A percentile compares a stretch with the other conserved stretches of the same genome.
phyloP scores from a whole-genome alignment of 1,140 invertebrate genomes.

The Drosophila biarmipes region DNA sequence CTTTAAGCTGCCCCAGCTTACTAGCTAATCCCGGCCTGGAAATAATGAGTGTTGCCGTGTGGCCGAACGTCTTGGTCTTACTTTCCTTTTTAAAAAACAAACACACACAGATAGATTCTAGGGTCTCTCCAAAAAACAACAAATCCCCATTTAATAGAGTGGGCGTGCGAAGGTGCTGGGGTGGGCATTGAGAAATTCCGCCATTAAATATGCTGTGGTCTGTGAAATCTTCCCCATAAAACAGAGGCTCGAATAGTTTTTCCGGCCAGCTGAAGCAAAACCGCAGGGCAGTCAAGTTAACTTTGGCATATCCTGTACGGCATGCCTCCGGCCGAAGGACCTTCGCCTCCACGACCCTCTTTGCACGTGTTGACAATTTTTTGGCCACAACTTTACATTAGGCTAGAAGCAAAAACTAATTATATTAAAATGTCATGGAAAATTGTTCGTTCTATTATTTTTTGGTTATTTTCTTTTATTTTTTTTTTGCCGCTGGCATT shows the following conservation, averaged over 20 bases:
- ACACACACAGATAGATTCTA: constrained; percentile 45
- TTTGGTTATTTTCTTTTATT: neutral
- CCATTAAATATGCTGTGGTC: constrained; percentile 74
- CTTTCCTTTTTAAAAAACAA: constrained; percentile 55
- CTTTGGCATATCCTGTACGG: constrained; percentile 36
- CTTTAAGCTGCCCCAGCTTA: constrained; percentile 77
- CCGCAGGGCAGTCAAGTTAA: constrained; percentile 57
- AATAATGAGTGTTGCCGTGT: constrained; percentile 77
- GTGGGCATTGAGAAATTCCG: constrained; percentile 56
- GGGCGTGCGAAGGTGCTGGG: constrained; percentile 32
- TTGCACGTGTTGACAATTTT: constrained; percentile 73
- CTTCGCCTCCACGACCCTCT: constrained; percentile 9
- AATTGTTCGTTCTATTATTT: constrained; percentile 48
- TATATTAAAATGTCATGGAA: constrained; percentile 82
- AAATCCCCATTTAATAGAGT: constrained; percentile 80
- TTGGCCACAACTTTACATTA: constrained; percentile 81
- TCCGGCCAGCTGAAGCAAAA: constrained; percentile 22
- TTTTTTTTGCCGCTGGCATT: constrained; percentile 30
- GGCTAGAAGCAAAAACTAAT: constrained; percentile 77
- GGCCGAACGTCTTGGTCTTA: constrained; percentile 42
- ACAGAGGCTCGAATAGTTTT: constrained; percentile 70
- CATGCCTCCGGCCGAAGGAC: constrained; percentile 37
- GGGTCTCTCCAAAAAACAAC: constrained; percentile 21
- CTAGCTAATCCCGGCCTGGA: constrained; percentile 72
- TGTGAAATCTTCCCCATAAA: constrained; percentile 57